Evolutionary conservation across 2,797 vertebrate species (phyloP).

Genomic region (Acipenser ruthenus): DNA sequence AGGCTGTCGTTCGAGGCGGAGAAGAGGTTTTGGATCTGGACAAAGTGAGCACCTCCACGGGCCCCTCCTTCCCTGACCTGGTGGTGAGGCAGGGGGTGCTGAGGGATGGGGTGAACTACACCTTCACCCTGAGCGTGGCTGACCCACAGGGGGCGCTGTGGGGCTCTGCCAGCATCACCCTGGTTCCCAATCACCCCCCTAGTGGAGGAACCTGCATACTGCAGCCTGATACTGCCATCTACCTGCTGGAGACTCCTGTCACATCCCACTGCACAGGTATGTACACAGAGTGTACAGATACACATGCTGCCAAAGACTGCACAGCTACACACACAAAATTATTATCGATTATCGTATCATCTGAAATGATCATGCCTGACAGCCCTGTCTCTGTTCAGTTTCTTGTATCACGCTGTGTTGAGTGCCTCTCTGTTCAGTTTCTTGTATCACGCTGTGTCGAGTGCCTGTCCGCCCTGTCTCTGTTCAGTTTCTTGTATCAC

Average conservation of each 20-base stretch:
- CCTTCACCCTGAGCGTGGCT: conserved; percentile 51
- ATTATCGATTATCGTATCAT: neutral
- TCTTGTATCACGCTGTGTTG: too few species aligned
- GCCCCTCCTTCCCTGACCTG: conserved; percentile 38
- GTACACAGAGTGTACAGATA: neutral
- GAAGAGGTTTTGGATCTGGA: conserved; percentile 45
- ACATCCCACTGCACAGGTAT: conserved; percentile 62
- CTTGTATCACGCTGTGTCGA: too few species aligned
- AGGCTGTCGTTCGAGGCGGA: conserved; percentile 26
- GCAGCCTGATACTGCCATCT: conserved; percentile 40
- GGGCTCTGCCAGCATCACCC: conserved; percentile 49
- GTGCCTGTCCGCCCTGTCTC: too few species aligned
- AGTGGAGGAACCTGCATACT: conserved; percentile 56
- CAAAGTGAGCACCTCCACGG: conserved; percentile 40
- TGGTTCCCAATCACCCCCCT: conserved; percentile 45
- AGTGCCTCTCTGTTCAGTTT: too few species aligned
- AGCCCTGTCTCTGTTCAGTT: too few species aligned
- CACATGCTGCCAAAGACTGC: neutral
- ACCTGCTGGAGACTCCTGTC: conserved; percentile 51
- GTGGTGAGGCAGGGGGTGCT: conserved; percentile 49
- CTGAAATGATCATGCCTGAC: too few species aligned
- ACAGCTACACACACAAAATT: neutral
- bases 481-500: too few species aligned
- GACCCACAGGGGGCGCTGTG: conserved; percentile 32
- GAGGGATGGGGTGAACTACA: conserved; percentile 43